Evolutionary conservation across 2,888 invertebrate genomes (phyloP), one percentile per base, ranked within the genome.

Genomic region (Stenolophus ochropezus): DNA sequence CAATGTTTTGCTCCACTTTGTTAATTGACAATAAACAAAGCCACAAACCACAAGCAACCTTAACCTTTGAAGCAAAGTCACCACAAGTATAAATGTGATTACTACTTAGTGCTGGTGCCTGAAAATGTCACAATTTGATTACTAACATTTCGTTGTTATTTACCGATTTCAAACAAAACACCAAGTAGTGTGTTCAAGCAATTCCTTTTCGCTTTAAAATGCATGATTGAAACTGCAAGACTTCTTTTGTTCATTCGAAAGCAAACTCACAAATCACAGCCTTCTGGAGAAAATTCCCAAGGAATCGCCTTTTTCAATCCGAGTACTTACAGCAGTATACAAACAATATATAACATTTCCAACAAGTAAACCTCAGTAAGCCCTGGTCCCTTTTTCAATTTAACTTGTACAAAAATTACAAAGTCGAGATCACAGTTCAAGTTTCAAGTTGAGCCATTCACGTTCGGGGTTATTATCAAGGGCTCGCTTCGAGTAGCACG

Each of bases 371-470:
- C 42, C 47, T 47, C 6, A 14, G 49, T 73, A 73, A 73, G 73
- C 73, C 49, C 14, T n/a, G 18, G 53, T 25, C 76, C 76, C 53
- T 74, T 76, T 76, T 76, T 76, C 76, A 76, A 76, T 76, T 58
- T 76, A 76, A 76, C 76, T 76, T 76, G 58, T 76, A 76, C 58
- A 76, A 58, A 76, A 76, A 76, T 76, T 76, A 76, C 76, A 58
- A 76, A 76, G 76, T 76, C 76, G 78, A 69, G 78, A 23, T 79
- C 65, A 53, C 51, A 79, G 79, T 69, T 79, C 79, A 79, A 79
- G 69, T 65, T 79, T 53, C 65, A 65, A 65, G 78, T 78, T 65
- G 78, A 47, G 49, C 65, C 65, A 78, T 78, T 78, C 78, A 78
- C 25, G 61, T 47, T 61, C 65, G 51, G 79, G 21, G 49, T 79